Evolutionary conservation across 30 jellyfish, hydroid and myxozoan genomes (phyloP), one percentile per base, ranked within the genome.

Genomic region (Morbakka virulenta): DNA sequence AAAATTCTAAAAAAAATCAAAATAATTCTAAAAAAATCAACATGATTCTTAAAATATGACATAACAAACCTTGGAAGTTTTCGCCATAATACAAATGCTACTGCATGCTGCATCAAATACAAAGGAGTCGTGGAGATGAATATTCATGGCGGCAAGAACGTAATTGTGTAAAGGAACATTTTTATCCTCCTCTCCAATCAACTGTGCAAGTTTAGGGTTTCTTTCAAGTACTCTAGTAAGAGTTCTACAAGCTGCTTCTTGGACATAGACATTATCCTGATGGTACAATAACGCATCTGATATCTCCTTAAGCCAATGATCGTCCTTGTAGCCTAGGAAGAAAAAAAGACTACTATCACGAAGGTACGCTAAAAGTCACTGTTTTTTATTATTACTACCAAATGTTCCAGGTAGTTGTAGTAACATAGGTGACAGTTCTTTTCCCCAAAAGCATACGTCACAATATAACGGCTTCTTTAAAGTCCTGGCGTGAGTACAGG

Each of bases 181-280:
- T 21, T 70, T 84, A 17, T 82, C 93, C 17, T 70, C 93, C 77
- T 92, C 98, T 27, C 98, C 98, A 11, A 92, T 92, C 32, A 70
- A 24, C 28, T 66, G 47, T 20, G 52, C 82, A 27, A 64, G 76
- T 41, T 76, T 23, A 9, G 89, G 87, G 78, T 69, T 77, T 49
- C 32, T 34, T 2, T 64, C 81, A n/a, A 92, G 66, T 12, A 94
- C 79, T 22, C 79, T 28, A 68, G 83, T 47, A 1, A 85, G 80
- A 2, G 94, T 81, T 13, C 88, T 41, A 85, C 98, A 92, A 2
- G 93, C 96, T 0, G 84, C 87, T 34, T 81, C 87, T 50, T 92
- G 98, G 31, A 84, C 82, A 23, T 50, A 83, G 2, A 86, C 96
- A 52, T 84, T 87, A 53, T 75, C 98, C 28, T 62, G 89, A 63